phyloP scores from a whole-genome alignment of 30 jellyfish, hydroid and myxozoan genomes.

The Turritopsis rubra region DNA sequence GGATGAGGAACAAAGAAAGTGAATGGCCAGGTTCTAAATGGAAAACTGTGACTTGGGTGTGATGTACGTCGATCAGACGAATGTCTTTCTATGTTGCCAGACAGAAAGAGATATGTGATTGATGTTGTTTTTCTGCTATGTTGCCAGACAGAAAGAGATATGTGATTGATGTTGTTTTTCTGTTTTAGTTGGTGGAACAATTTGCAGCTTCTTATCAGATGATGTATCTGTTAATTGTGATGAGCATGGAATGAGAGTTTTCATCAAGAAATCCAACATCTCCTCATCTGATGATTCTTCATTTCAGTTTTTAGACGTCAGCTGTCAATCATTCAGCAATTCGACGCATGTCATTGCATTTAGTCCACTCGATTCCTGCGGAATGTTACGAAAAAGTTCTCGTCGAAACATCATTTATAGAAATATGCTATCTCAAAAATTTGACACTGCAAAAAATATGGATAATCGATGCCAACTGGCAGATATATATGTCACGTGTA shows the following conservation, averaged over 20 bases:
- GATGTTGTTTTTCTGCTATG: no score
- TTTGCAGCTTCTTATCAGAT: not conserved
- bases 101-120: no score
- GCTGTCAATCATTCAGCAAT: not conserved
- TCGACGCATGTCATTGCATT: not conserved
- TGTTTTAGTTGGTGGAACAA: not conserved
- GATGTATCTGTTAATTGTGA: not conserved
- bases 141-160: not conserved
- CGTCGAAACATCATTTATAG: not conserved
- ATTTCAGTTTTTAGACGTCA: not conserved
- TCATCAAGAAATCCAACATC: not conserved
- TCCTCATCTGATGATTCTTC: not conserved
- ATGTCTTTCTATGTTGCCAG: no score
- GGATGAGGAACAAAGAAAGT: not conserved
- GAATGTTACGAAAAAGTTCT: not conserved
- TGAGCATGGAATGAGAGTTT: not conserved
- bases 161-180: not conserved
- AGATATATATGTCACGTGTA: conserved; percentile 6
- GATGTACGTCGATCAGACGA: no score
- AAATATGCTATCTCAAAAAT: not conserved
- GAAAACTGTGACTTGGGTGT: no score
- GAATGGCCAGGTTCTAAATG: not conserved
- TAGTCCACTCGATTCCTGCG: not conserved
- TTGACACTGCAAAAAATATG: not conserved
- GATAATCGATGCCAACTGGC: not conserved